phyloP scores from a whole-genome alignment of 2,888 invertebrate genomes.

The Stegophylla sp. region DNA sequence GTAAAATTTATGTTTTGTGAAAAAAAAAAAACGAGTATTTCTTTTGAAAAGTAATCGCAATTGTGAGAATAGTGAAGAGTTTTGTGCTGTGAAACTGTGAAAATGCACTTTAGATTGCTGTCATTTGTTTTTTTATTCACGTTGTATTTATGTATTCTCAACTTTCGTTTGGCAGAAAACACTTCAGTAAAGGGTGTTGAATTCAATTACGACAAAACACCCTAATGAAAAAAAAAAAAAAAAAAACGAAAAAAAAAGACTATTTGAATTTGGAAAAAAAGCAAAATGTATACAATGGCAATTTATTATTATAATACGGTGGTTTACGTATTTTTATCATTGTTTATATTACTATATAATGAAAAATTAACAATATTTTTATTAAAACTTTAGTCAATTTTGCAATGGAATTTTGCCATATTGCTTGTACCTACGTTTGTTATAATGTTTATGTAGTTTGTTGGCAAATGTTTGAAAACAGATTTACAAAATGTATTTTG shows the following conservation, averaged over 20 bases:
- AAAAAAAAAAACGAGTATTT: not conserved
- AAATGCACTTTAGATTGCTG: conserved; percentile 25
- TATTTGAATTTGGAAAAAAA: too few species aligned
- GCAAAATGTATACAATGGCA: conserved; percentile 15
- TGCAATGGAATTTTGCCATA: too few species aligned
- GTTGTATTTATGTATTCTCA: conserved; percentile 36
- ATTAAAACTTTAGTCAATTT: too few species aligned
- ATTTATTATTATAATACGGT: conserved; percentile 9
- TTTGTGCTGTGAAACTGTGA: conserved; percentile 20
- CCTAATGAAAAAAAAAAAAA: not conserved
- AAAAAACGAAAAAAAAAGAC: not conserved
- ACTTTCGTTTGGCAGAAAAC: conserved; percentile 35
- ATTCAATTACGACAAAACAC: conserved; percentile 42
- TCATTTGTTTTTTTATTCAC: conserved; percentile 17
- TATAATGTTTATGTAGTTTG: too few species aligned
- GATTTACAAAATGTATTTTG: not conserved
- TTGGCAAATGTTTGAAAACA: not conserved
- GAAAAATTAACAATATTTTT: not conserved
- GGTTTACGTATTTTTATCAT: not conserved
- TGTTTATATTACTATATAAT: not conserved
- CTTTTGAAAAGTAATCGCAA: conserved; percentile 8
- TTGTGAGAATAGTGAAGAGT: not conserved
- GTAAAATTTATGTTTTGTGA: conserved; percentile 5
- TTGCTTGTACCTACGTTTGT: too few species aligned
- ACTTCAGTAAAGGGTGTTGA: conserved; percentile 33